These are phyloP conservation scores for Rhynchomys soricoides DNA, from an alignment of 2,113 vertebrate genomes.

Conservation along the genomic window DNA sequence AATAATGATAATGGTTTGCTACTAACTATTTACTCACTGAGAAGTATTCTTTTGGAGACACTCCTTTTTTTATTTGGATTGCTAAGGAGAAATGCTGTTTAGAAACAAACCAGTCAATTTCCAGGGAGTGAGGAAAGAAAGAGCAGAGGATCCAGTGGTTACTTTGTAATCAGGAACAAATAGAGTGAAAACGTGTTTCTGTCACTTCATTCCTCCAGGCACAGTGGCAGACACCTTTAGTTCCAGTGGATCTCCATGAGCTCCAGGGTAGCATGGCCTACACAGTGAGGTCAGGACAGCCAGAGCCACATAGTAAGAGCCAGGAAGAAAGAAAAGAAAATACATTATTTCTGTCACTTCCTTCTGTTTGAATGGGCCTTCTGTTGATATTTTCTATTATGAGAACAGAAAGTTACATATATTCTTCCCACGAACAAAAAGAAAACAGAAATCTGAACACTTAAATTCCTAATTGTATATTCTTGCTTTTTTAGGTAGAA, in stretches of 20 bases:
- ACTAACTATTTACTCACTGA: conserved; percentile 34
- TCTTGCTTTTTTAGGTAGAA: conserved; percentile 71
- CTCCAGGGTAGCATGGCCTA: neutral
- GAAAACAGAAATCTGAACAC: conserved; percentile 24
- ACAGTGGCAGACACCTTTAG: neutral
- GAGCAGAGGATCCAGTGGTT: conserved; percentile 31
- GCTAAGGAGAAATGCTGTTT: conserved; percentile 70
- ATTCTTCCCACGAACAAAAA: conserved; percentile 63
- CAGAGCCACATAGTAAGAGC: neutral
- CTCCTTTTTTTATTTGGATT: conserved; percentile 75
- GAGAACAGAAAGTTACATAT: conserved; percentile 48
- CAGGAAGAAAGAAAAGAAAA: neutral
- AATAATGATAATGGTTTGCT: conserved; percentile 31
- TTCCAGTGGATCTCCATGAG: neutral
- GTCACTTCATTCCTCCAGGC: neutral
- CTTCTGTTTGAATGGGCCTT: conserved; percentile 60
- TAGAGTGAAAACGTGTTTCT: conserved; percentile 60
- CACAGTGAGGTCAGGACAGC: neutral
- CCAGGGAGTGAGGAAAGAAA: conserved; percentile 35
- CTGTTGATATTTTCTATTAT: conserved; percentile 17
- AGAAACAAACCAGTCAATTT: conserved; percentile 21
- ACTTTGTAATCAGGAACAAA: conserved; percentile 48
- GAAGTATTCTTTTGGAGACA: conserved; percentile 54
- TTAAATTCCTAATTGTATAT: conserved; percentile 72
- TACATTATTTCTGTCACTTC: conserved; percentile 55